Percentiles rank a stretch among this genome's conserved stretches.
These are phyloP conservation scores for Lypha dubia DNA, from an alignment of 2,888 invertebrate genomes.

Conservation along the genomic window DNA sequence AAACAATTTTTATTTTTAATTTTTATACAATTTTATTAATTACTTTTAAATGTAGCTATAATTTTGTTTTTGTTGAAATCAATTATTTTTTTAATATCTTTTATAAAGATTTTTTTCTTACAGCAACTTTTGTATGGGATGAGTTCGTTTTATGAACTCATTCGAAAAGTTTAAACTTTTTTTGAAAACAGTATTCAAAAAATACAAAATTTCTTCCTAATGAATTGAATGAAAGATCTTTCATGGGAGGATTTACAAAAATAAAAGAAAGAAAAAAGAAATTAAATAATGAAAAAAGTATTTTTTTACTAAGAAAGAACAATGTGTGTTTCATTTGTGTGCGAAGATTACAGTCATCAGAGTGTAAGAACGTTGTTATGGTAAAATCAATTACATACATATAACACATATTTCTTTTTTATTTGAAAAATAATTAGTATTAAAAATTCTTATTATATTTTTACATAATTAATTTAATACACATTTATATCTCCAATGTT, in stretches of 20 bases:
- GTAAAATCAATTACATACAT: no score
- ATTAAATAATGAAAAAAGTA: constrained; percentile 53
- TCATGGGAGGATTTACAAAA: constrained; percentile 62
- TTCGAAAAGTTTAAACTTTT: constrained; percentile 46
- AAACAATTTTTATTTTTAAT: constrained; percentile 45
- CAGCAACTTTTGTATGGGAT: constrained; percentile 62
- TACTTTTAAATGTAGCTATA: constrained; percentile 55
- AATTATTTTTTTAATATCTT: constrained; percentile 62
- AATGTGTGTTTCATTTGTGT: neutral
- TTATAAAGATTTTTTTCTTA: constrained; percentile 71
- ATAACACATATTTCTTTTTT: no score
- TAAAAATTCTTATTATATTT: no score
- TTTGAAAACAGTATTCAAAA: constrained; percentile 21
- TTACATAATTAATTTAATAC: no score
- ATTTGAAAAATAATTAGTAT: no score
- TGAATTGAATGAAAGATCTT: constrained; percentile 37
- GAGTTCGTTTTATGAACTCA: constrained; percentile 71
- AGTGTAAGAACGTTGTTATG: no score
- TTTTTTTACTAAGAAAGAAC: constrained; percentile 51
- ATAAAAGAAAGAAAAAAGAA: constrained; percentile 42
- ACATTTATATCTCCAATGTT: no score
- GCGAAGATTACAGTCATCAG: neutral
- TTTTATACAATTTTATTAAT: constrained; percentile 39
- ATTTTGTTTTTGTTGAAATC: constrained; percentile 60
- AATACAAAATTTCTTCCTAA: constrained; percentile 15